Base-by-base conservation (phyloP, 2,797 vertebrate genomes). In the Cuculus canorus region DNA sequence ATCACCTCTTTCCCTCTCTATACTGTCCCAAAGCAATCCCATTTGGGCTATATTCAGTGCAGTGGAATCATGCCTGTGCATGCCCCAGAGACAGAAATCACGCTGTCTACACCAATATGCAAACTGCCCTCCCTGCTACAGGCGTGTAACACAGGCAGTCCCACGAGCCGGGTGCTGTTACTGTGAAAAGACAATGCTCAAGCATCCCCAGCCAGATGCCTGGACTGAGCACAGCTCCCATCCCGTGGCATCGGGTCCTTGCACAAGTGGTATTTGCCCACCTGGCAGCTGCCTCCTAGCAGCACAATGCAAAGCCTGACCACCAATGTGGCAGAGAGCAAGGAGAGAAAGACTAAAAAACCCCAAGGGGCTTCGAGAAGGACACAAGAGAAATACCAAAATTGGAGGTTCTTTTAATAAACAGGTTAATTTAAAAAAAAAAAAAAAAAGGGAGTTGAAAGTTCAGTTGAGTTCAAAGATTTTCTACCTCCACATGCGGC, bases 321-420 rank as follows among this genome's bases (percentile, higher is more conserved):
- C 0, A 1, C 75, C 13, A 39, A 11, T 1, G 2, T 1, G 0
- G 25, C 30, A 8, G 37, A 50, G 35, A 24, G 13, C 33, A 50
- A 18, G 11, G 10, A 54, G 6, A 60, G 35, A 32, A 35, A 15
- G 3, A 65, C 14, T 11, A 32, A 19, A 24, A 50, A 17, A 45
- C 16, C 9, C 11, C 24, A 30, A 5, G 3, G 4, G 32, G 4
- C 25, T 66, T 23, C 16, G 22, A 64, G 61, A n/a, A 87, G 37
- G 32, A 61, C 25, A 6, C 23, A 35, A 61, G 5, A 80, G 22
- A 57, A 76, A 68, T 5, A 18, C 13, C 33, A 19, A 28, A 59
- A 39, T 15, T 5, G 4, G 13, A 14, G 19, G 45, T 35, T 35
- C 45, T 43, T 43, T 59, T 32, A 37, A 13, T 19, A 11, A n/a